Base-by-base conservation (phyloP, 2,888 invertebrate genomes). In the Chrysodeixis includens region DNA sequence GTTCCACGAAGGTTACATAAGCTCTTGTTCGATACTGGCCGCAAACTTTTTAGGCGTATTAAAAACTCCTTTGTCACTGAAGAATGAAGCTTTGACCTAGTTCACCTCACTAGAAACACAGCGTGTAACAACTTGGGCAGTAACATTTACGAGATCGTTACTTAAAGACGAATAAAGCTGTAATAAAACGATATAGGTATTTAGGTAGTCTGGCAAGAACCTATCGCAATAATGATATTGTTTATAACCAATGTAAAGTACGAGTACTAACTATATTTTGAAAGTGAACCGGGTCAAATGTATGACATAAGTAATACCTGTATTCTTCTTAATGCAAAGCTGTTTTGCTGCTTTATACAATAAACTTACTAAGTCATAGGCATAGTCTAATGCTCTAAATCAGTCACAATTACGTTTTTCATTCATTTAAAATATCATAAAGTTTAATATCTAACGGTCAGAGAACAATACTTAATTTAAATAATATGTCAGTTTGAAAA, bases 1-100 rank as follows among this genome's bases (percentile, higher is more conserved):
- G 1, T 14, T n/a, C 0, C 22, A 20, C 51, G 58, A 59, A 75
- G 74, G 67, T 56, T 56, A 16, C 46, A 52, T 59, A 66, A 60
- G 54, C 52, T 56, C 62, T 62, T 53, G 32, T 52, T 52, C 22
- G 40, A 35, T 40, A 9, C 18, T 7, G 18, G 18, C 16, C 18
- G 10, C 46, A 46, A 46, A 46, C 8, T 46, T 16, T 46, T 46
- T 46, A 18, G 8, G 16, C 46, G 46, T 10, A 20, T 49, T 46
- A 20, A 18, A 40, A 49, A 10, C 10, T 49, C 18, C 12, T 49
- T 49, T 49, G 18, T 49, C 18, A 20, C 46, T 18, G 46, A 49
- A 49, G 20, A 49, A 0, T 10, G 18, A 10, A 20, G 40, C 40
- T 40, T 40, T 40, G 40, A 40, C 40, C 40, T 40, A 40, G n/a